Conservation (phyloP, 1,140 invertebrate genomes). For the Brachionus manjavacas region DNA sequence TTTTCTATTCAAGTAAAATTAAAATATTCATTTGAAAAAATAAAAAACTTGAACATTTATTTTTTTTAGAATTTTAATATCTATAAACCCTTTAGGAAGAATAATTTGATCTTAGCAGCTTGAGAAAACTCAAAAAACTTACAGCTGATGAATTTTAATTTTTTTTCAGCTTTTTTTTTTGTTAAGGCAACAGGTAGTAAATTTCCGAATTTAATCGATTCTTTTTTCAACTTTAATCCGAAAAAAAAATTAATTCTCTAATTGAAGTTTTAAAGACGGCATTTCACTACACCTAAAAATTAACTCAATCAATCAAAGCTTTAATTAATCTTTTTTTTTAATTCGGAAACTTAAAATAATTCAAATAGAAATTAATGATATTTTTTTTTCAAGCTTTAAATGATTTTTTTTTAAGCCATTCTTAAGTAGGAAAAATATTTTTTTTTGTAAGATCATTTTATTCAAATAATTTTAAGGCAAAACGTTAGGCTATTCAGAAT, state of each 20-base stretch:
- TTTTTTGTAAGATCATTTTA: too few species aligned
- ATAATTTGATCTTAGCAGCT: too few species aligned
- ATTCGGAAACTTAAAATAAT: neutral
- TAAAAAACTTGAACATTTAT: too few species aligned
- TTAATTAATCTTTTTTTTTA: neutral
- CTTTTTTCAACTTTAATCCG: neutral
- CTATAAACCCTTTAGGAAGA: too few species aligned
- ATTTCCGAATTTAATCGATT: neutral
- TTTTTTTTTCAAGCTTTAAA: too few species aligned
- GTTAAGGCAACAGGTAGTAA: neutral
- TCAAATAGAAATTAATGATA: neutral
- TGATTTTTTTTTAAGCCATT: too few species aligned
- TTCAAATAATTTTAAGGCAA: too few species aligned
- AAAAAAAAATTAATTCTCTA: neutral
- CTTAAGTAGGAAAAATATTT: too few species aligned
- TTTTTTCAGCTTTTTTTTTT: neutral
- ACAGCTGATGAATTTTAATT: neutral
- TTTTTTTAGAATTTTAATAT: too few species aligned
- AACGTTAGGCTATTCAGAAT: too few species aligned
- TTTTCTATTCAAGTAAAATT: neutral
- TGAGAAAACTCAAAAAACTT: neutral
- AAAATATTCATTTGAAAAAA: neutral
- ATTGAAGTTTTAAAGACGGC: neutral
- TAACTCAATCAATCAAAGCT: neutral
- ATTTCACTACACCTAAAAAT: neutral